Conservation (phyloP, 1,140 invertebrate species). For the Scaptomyza hsui region DNA sequence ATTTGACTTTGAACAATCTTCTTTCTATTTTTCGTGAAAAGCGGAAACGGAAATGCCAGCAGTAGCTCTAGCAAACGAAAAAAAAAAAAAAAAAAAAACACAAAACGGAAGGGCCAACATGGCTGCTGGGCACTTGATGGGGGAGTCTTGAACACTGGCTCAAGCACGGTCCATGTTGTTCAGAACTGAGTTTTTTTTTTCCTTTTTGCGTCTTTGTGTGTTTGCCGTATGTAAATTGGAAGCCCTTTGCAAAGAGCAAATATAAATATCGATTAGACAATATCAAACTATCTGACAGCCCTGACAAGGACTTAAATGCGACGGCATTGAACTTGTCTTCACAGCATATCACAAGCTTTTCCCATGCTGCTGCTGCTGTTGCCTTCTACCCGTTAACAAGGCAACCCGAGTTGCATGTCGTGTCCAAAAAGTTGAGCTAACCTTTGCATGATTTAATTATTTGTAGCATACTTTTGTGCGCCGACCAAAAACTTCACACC, state of each 20-base stretch:
- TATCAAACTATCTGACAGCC: conserved; percentile 67
- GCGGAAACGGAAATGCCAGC: conserved; percentile 70
- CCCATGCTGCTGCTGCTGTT: too few species aligned
- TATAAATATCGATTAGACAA: conserved; percentile 80
- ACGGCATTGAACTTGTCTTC: conserved; percentile 73
- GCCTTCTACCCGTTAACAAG: not conserved
- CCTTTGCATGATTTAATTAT: conserved; percentile 81
- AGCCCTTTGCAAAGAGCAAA: conserved; percentile 33
- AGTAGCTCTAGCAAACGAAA: conserved; percentile 32
- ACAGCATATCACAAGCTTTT: not conserved
- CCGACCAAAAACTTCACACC: conserved; percentile 76
- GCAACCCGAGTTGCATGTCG: conserved; percentile 31
- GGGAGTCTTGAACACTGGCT: conserved; percentile 2
- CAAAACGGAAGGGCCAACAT: conserved; percentile 16
- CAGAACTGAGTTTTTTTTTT: conserved; percentile 13
- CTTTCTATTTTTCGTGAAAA: conserved; percentile 24
- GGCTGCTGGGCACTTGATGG: conserved; percentile 33
- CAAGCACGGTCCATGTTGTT: conserved; percentile 14
- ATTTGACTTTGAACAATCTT: conserved; percentile 15
- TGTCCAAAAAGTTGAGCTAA: conserved; percentile 42
- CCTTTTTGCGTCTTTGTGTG: conserved; percentile 7
- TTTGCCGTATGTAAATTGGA: conserved; percentile 60
- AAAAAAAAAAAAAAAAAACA: conserved; percentile 19
- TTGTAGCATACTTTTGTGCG: conserved; percentile 75
- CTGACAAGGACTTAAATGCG: conserved; percentile 60